phyloP scores from a whole-genome alignment of 2,888 invertebrate genomes.

The Polymixis flavicincta region DNA sequence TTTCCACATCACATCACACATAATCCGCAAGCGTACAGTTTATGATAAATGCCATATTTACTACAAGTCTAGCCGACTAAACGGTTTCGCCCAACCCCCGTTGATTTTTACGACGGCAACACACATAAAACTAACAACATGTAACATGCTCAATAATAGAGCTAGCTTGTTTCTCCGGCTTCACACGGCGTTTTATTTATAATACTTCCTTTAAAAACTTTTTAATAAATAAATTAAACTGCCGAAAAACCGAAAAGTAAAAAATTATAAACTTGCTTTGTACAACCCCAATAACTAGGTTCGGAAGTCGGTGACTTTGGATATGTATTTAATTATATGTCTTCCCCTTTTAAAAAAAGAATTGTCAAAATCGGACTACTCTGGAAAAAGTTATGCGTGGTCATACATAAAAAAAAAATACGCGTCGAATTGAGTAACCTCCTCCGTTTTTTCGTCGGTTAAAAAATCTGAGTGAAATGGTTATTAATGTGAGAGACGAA shows the following conservation, averaged over 20 bases:
- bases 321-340: no score
- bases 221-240: no score
- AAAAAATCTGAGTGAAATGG: neutral
- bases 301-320: no score
- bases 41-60: conserved; percentile 37
- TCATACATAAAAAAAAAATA: no score
- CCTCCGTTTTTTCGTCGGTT: no score
- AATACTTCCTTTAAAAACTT: neutral
- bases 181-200: conserved; percentile 1
- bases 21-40: conserved; percentile 23
- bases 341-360: no score
- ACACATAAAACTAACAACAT: conserved; percentile 60
- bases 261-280: no score
- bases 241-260: no score
- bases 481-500: neutral
- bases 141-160: conserved; percentile 44
- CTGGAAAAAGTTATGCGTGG: no score
- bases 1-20: conserved; percentile 3
- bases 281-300: no score
- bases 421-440: no score
- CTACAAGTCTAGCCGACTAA: conserved; percentile 43
- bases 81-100: conserved; percentile 48
- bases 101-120: conserved; percentile 52
- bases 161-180: conserved; percentile 18
- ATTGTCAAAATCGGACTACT: no score